These are phyloP conservation scores for Eueremaeus valkanovi DNA, from an alignment of 2,888 invertebrate species.

Conservation along the genomic window DNA sequence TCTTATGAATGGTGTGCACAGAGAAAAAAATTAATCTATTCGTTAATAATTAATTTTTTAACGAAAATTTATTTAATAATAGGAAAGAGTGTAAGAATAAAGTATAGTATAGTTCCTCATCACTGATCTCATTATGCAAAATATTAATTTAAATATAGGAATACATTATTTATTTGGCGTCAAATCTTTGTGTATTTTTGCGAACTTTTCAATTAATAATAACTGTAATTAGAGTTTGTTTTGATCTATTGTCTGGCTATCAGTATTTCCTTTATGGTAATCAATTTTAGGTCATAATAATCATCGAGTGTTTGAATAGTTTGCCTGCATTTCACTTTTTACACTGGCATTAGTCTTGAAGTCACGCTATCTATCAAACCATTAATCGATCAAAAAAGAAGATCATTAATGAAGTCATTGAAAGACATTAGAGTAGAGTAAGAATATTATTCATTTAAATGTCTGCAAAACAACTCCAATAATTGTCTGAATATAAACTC, in stretches of 20 bases:
- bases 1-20: too few species aligned
- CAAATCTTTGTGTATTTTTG: background rate
- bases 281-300: background rate
- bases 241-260: background rate
- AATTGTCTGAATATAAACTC: background rate
- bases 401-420: slow-evolving; percentile 29
- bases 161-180: background rate
- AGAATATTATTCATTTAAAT: slow-evolving; percentile 19
- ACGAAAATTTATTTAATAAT: too few species aligned
- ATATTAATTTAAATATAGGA: too few species aligned
- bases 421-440: too few species aligned
- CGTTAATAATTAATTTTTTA: too few species aligned
- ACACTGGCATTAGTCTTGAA: background rate
- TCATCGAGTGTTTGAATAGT: background rate
- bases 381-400: slow-evolving; percentile 31
- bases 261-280: slow-evolving; percentile 1
- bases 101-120: too few species aligned
- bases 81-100: too few species aligned
- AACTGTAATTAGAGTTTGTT: background rate
- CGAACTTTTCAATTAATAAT: background rate
- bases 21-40: too few species aligned
- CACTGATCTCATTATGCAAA: too few species aligned
- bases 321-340: background rate
- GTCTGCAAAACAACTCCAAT: background rate
- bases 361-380: slow-evolving; percentile 26